Percentiles rank a stretch among this genome's conserved stretches.
phyloP scores from a whole-genome alignment of 2,113 vertebrate species.

The Telmatochromis bifrenatus region DNA sequence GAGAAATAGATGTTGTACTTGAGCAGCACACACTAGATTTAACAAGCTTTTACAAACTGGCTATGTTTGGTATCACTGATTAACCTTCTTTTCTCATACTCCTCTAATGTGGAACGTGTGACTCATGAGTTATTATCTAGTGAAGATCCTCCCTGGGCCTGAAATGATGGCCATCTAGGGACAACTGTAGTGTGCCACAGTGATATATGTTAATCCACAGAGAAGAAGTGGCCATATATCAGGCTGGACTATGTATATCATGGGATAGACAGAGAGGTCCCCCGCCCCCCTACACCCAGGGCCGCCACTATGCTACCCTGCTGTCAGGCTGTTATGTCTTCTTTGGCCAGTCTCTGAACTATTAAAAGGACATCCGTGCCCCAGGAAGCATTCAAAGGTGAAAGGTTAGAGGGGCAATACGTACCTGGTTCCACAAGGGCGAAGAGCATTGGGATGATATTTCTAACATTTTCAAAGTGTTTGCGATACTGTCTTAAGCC shows the following conservation, averaged over 20 bases:
- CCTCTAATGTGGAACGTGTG: constrained; percentile 28
- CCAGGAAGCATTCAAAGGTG: constrained; percentile 39
- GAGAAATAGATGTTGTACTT: not conserved
- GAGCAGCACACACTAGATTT: not conserved
- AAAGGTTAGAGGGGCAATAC: constrained; percentile 41
- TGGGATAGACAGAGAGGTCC: constrained; percentile 38
- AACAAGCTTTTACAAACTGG: not conserved
- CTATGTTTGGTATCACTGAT: not conserved
- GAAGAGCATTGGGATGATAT: constrained; percentile 24
- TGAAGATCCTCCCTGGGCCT: constrained; percentile 15
- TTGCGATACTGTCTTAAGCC: constrained; percentile 17
- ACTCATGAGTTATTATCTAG: constrained; percentile 45
- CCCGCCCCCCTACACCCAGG: not conserved
- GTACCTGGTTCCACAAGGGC: constrained; percentile 47
- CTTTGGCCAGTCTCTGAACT: constrained; percentile 45
- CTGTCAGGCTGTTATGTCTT: constrained; percentile 56
- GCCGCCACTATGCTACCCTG: not conserved
- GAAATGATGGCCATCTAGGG: constrained; percentile 61
- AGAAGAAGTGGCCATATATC: constrained; percentile 52
- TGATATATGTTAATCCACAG: constrained; percentile 56
- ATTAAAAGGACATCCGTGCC: constrained; percentile 56
- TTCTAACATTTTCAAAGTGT: constrained; percentile 3
- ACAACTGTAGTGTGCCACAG: constrained; percentile 26
- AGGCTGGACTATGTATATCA: constrained; percentile 54
- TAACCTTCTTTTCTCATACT: not conserved